These are phyloP conservation scores for Pangasianodon hypophthalmus DNA, from an alignment of 2,113 vertebrate genomes.

Conservation along the genomic window DNA sequence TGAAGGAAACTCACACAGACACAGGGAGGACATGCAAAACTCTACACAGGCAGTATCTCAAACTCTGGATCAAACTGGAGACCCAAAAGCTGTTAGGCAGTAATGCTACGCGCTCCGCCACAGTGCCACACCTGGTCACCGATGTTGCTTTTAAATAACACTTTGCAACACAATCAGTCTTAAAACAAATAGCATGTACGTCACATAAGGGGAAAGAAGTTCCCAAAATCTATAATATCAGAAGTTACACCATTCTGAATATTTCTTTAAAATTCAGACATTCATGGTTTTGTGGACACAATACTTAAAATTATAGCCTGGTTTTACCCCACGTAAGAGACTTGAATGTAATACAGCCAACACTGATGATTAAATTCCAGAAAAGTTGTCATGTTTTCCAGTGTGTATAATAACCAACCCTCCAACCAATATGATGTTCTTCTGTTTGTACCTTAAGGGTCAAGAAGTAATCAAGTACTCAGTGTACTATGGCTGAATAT, in stretches of 20 bases:
- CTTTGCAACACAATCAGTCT: too few species aligned
- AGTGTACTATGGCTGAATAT: neutral
- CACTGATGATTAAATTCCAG: neutral
- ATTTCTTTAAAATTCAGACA: neutral
- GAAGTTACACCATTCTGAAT: neutral
- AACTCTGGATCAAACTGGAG: neutral
- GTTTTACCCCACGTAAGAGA: neutral
- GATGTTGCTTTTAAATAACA: too few species aligned
- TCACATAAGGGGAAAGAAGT: neutral
- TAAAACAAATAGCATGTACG: neutral
- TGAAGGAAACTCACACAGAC: neutral
- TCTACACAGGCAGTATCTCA: neutral
- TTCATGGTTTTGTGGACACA: neutral
- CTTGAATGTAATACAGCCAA: neutral
- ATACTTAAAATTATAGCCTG: neutral
- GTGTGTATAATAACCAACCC: conserved; percentile 14
- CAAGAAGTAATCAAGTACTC: neutral
- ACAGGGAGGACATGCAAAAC: neutral
- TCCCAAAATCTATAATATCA: neutral
- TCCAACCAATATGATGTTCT: neutral
- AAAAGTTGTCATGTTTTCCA: neutral
- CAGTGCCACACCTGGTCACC: too few species aligned
- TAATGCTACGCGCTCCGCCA: too few species aligned
- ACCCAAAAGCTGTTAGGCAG: neutral
- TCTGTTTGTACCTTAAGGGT: neutral